Percentiles rank a stretch among this genome's conserved stretches.
phyloP scores from a whole-genome alignment of 1,140 invertebrate species.

The Cardiocondyla obscurior region DNA sequence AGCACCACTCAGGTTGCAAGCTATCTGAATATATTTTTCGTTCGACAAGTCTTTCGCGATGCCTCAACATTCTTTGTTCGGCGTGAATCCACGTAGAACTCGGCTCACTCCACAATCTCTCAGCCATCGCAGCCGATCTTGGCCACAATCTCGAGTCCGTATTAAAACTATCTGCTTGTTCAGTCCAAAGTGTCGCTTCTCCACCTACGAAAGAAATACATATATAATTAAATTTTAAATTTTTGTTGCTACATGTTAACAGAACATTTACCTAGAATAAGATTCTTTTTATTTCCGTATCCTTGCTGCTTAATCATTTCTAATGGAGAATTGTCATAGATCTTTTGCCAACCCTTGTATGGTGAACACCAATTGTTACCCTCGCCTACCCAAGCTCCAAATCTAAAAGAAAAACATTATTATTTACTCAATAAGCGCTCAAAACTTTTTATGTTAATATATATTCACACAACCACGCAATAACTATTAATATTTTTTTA shows the following conservation, averaged over 20 bases:
- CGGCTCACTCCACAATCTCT: constrained; percentile 91
- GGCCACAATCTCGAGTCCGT: constrained; percentile 91
- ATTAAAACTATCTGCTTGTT: constrained; percentile 88
- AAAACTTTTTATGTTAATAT: no score
- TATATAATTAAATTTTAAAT: not conserved
- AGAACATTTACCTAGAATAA: constrained; percentile 84
- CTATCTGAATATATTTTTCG: constrained; percentile 88
- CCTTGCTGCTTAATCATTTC: constrained; percentile 81
- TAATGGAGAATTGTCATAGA: constrained; percentile 90
- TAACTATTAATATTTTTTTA: not conserved
- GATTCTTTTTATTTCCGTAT: constrained; percentile 82
- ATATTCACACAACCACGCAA: not conserved
- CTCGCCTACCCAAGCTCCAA: constrained; percentile 85
- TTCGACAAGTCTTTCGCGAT: constrained; percentile 88
- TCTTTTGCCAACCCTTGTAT: constrained; percentile 94
- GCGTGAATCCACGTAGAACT: constrained; percentile 86
- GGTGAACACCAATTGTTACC: constrained; percentile 94
- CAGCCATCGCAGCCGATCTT: constrained; percentile 90
- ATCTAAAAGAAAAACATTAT: constrained; percentile 72
- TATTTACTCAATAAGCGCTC: not conserved
- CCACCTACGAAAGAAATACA: constrained; percentile 84
- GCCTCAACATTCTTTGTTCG: constrained; percentile 87
- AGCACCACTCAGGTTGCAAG: constrained; percentile 92
- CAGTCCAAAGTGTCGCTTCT: constrained; percentile 92
- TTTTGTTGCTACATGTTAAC: no score